Conservation (phyloP, 2,113 vertebrate species). For the Sciurus niger region DNA sequence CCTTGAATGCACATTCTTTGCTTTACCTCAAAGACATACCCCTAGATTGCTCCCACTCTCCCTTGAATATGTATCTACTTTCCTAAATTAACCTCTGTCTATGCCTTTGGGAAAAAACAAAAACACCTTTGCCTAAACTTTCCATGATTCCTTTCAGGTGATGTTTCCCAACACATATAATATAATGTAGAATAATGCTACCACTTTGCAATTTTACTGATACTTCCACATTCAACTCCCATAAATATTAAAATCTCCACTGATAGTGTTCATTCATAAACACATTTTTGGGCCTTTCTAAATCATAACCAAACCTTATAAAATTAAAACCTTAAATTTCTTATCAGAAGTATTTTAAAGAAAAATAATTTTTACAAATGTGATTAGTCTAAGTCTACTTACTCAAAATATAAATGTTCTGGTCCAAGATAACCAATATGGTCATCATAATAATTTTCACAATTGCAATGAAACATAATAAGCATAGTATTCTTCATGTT, state of each 20-base stretch:
- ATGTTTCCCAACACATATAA: not conserved
- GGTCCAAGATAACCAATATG: not conserved
- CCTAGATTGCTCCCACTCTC: too few relatives aligned
- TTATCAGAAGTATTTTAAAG: not conserved
- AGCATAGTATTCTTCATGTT: not conserved
- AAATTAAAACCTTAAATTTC: not conserved
- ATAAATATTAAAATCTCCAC: not conserved
- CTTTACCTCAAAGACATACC: too few relatives aligned
- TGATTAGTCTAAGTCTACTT: not conserved
- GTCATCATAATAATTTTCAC: not conserved
- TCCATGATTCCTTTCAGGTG: not conserved
- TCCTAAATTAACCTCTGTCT: too few relatives aligned
- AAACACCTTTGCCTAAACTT: not conserved
- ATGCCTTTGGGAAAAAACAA: not conserved
- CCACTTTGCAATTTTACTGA: not conserved
- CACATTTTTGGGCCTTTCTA: not conserved
- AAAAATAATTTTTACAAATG: not conserved
- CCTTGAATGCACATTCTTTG: too few relatives aligned
- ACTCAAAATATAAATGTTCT: not conserved
- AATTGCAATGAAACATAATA: fast-evolving
- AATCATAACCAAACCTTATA: not conserved
- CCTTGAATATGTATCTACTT: too few relatives aligned
- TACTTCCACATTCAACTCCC: slow-evolving; percentile 2
- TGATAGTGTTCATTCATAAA: not conserved
- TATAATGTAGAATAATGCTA: not conserved